These are phyloP conservation scores for Macquaria ambigua DNA, from an alignment of 2,113 vertebrate species.

Conservation along the genomic window DNA sequence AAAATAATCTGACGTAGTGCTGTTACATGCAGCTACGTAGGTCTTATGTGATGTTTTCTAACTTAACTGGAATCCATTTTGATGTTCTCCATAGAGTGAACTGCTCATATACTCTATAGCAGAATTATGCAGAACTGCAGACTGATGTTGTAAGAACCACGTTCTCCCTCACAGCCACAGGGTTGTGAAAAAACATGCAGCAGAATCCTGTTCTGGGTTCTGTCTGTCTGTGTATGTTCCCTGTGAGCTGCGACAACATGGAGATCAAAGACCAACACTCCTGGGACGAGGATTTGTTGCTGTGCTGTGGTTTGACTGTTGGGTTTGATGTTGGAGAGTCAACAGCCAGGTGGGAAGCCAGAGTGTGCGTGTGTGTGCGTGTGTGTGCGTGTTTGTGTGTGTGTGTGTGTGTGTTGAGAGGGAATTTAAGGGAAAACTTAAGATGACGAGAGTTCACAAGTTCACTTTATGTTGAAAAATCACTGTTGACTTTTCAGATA, in stretches of 20 bases:
- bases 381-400: background rate
- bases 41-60: conserved; percentile 26
- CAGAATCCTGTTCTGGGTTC: conserved; percentile 52
- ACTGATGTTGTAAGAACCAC: conserved; percentile 26
- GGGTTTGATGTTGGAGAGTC: conserved; percentile 51
- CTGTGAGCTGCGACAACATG: conserved; percentile 46
- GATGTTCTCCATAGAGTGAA: background rate
- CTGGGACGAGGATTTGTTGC: conserved; percentile 37
- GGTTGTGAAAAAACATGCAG: conserved; percentile 57
- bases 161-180: conserved; percentile 35
- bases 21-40: conserved; percentile 3
- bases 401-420: background rate
- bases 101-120: conserved; percentile 25
- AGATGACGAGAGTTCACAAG: conserved; percentile 56
- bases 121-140: conserved; percentile 28
- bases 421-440: conserved; percentile 12
- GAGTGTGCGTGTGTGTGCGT: conserved; percentile 6
- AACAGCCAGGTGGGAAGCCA: conserved; percentile 47
- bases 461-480: conserved; percentile 49
- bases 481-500: conserved; percentile 51
- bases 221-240: conserved; percentile 39
- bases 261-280: conserved; percentile 58
- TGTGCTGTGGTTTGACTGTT: conserved; percentile 46
- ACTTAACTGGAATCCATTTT: conserved; percentile 20
- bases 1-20: conserved; percentile 27